A percentile compares a stretch with the other conserved stretches of the same genome.
phyloP scores from a whole-genome alignment of 2,113 vertebrate species.

The Colaptes auratus region DNA sequence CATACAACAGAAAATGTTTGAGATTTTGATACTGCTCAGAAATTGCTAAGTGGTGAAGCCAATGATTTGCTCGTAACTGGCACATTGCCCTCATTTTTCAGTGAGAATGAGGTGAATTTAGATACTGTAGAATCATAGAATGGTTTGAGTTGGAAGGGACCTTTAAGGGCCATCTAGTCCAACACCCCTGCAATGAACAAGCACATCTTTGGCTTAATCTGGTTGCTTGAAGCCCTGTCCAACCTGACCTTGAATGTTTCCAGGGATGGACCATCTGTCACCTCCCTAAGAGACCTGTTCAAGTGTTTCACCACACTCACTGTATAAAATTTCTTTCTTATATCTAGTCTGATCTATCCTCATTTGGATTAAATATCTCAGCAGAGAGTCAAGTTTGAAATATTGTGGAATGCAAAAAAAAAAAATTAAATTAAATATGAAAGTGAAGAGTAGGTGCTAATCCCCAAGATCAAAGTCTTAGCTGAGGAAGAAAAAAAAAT shows the following conservation, averaged over 20 bases:
- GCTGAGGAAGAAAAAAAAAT: conserved; percentile 17
- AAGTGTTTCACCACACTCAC: not conserved
- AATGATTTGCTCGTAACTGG: not conserved
- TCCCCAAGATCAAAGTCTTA: not conserved
- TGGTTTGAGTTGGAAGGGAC: not conserved
- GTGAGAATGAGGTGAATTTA: not conserved
- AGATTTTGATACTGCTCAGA: not conserved
- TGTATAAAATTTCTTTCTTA: not conserved
- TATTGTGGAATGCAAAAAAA: not conserved
- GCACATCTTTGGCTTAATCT: not conserved
- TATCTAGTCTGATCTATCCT: not conserved
- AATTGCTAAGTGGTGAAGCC: not conserved
- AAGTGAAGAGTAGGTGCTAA: not conserved
- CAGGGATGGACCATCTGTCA: not conserved
- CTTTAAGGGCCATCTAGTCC: not conserved
- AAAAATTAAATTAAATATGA: not conserved
- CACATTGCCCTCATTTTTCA: not conserved
- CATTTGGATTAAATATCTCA: not conserved
- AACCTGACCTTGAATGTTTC: not conserved
- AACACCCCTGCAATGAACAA: not conserved
- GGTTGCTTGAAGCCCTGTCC: not conserved
- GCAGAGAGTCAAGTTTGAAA: not conserved
- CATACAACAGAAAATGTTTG: not conserved
- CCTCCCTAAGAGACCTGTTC: not conserved
- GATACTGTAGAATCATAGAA: not conserved